phyloP scores from a whole-genome alignment of 2,888 invertebrate species.

The Acleris cristana region DNA sequence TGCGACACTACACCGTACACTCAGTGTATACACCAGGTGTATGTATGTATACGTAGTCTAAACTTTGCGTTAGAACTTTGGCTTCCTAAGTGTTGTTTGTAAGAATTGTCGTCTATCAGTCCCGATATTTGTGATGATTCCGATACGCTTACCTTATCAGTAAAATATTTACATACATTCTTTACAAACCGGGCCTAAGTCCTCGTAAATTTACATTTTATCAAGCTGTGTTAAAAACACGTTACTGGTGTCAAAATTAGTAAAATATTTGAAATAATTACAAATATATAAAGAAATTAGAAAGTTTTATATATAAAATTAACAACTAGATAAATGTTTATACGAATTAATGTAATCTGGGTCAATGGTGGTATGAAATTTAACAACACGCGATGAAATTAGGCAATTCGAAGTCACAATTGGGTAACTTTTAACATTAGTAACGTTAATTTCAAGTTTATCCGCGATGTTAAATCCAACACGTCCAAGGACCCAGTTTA shows the following conservation, averaged over 20 bases:
- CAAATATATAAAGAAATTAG: slow-evolving; percentile 28
- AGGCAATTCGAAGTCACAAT: no score
- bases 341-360: slow-evolving; percentile 49
- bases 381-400: no score
- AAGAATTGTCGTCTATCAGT: slow-evolving; percentile 18
- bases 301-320: slow-evolving; percentile 33
- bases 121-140: slow-evolving; percentile 57
- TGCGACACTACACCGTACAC: background rate
- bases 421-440: no score
- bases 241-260: slow-evolving; percentile 54
- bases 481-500: background rate
- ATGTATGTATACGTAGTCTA: no score
- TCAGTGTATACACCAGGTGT: background rate
- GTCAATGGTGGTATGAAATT: no score
- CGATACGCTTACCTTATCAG: slow-evolving; percentile 30
- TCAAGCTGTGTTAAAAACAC: slow-evolving; percentile 64
- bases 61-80: background rate
- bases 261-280: slow-evolving; percentile 42
- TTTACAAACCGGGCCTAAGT: slow-evolving; percentile 55
- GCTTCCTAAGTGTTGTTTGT: slow-evolving; percentile 17
- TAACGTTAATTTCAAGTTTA: no score
- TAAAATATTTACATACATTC: slow-evolving; percentile 40
- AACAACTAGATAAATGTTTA: slow-evolving; percentile 51
- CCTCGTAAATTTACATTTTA: slow-evolving; percentile 45
- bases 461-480: no score